Percentiles rank a stretch among this genome's conserved stretches.
Evolutionary conservation across 2,797 vertebrate species (phyloP).

Genomic region (Chelon labrosus): DNA sequence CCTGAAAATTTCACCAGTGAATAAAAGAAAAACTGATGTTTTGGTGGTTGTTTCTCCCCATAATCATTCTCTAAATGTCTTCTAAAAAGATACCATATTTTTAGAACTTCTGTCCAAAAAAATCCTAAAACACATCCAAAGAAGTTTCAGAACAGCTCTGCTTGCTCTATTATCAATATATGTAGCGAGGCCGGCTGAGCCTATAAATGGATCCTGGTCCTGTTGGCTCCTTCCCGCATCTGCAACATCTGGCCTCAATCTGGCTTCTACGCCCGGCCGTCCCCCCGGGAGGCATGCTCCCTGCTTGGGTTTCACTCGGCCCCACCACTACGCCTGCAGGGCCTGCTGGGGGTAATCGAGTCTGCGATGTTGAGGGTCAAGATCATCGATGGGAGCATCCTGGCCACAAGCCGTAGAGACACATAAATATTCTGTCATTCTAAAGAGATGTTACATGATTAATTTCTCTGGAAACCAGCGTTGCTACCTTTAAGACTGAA

Average conservation of each 20-base stretch:
- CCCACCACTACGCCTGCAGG: constrained; percentile 50
- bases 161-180: constrained; percentile 23
- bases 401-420: neutral
- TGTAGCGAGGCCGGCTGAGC: constrained; percentile 21
- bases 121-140: no score
- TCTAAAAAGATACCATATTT: no score
- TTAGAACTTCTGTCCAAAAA: no score
- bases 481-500: no score
- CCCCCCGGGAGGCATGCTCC: constrained; percentile 58
- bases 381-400: constrained; percentile 32
- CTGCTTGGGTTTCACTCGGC: constrained; percentile 72
- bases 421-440: neutral
- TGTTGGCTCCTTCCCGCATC: constrained; percentile 56
- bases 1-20: no score
- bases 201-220: constrained; percentile 68
- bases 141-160: neutral
- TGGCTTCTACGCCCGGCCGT: constrained; percentile 54
- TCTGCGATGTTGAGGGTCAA: neutral
- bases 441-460: neutral
- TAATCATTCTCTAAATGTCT: no score
- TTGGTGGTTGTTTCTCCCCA: no score
- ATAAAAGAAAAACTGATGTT: no score
- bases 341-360: constrained; percentile 66
- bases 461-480: neutral
- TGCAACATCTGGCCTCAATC: constrained; percentile 84